Evolutionary conservation across 2,888 invertebrate species (phyloP).

Genomic region (Sussaba pulchella): DNA sequence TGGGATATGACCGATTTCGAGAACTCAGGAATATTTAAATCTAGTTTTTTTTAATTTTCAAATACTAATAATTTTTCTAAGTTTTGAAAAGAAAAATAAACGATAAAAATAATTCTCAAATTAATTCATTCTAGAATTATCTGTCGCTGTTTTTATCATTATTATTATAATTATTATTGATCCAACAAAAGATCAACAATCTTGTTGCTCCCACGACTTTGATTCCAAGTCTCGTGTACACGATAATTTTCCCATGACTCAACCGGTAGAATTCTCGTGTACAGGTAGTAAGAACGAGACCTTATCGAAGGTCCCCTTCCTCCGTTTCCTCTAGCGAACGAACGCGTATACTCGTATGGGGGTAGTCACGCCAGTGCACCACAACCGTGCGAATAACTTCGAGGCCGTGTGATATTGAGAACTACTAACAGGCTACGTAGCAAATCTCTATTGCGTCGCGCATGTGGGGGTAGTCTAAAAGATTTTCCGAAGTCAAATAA

Average conservation of each 20-base stretch:
- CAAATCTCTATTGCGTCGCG: constrained; percentile 73
- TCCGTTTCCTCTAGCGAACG: too few species aligned
- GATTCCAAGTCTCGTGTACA: constrained; percentile 30
- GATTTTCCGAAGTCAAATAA: too few species aligned
- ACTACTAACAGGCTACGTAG: constrained; percentile 42
- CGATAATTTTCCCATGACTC: constrained; percentile 57
- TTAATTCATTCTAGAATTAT: too few species aligned
- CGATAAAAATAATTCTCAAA: too few species aligned
- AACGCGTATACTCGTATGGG: not conserved
- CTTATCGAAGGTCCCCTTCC: constrained; percentile 26
- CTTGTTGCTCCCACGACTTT: not conserved
- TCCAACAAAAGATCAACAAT: not conserved
- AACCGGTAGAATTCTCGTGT: constrained; percentile 12
- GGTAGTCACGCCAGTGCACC: constrained; percentile 8
- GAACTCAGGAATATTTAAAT: too few species aligned
- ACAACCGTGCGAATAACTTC: constrained; percentile 53
- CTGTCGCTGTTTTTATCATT: too few species aligned
- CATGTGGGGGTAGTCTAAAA: too few species aligned
- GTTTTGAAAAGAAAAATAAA: too few species aligned
- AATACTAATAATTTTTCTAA: too few species aligned
- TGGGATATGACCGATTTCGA: too few species aligned
- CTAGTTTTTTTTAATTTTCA: too few species aligned
- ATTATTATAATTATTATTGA: too few species aligned
- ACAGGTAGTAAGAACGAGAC: constrained; percentile 15
- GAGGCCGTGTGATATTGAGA: constrained; percentile 74